Base-by-base conservation (phyloP, 2,113 vertebrate species). In the Tetraodon nigroviridis region DNA sequence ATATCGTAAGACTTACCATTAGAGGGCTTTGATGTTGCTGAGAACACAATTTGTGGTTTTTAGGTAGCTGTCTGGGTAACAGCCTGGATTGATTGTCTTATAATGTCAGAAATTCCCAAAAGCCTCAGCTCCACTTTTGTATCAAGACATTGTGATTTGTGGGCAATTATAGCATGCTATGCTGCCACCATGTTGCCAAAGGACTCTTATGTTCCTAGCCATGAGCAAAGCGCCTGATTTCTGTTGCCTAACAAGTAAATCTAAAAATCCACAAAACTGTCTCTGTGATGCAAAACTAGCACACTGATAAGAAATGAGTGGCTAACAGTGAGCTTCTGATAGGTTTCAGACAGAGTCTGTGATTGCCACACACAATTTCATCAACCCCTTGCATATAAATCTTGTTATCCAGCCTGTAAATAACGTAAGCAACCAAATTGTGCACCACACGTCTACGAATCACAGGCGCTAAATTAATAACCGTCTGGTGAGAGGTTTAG, bases 391-490 rank as follows among this genome's bases (percentile, higher is more conserved):
- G 0, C 20, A 52, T 55, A 16, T 65, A 69, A 67, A 78, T 74
- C 71, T 68, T 74, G 50, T 75, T 67, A 77, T 54, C 58, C 20
- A 18, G 58, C 66, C 73, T 79, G 71, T 76, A 78, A 86, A 82
- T 78, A 80, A 76, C 56, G 61, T 66, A 73, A 56, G 69, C 22
- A 67, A 58, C 70, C 41, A 77, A 72, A 73, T 8, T 57, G 58
- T 55, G 37, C 24, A 41, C 46, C 48, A 51, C 58, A 55, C 47
- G 61, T 79, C 81, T 46, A 22, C 21, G 18, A 55, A 73, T 76
- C 64, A 53, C 62, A 66, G n/a, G 29, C 19, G 22, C 55, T 73
- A 65, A 86, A 87, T 88, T 53, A 81, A 80, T 81, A 84, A 76
- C 51, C 20, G 58, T 79, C 78, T 76, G 73, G 48, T 65, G 75